A percentile compares a stretch with the other conserved stretches of the same genome.
Conservation (phyloP, 2,888 invertebrate genomes). For the Auanema freiburgensis region DNA sequence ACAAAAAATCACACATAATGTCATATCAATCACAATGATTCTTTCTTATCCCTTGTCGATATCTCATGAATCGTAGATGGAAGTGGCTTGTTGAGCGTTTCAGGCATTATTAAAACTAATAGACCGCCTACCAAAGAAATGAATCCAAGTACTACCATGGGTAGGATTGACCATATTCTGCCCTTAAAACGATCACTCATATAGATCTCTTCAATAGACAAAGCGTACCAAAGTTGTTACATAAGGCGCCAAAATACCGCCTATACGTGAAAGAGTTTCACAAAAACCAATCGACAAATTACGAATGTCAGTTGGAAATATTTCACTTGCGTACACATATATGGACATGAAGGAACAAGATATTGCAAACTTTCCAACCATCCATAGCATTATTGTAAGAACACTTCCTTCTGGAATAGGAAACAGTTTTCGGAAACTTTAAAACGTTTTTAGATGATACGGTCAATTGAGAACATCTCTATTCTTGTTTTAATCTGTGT, state of each 20-base stretch:
- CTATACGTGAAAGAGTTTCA: slow-evolving; percentile 19
- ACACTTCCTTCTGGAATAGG: no score
- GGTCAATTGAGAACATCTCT: no score
- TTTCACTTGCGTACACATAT: slow-evolving; percentile 46
- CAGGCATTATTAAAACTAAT: slow-evolving; percentile 18
- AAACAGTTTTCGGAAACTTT: no score
- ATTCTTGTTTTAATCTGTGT: no score
- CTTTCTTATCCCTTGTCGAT: background rate
- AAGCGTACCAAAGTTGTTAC: slow-evolving; percentile 21
- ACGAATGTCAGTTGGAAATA: slow-evolving; percentile 24
- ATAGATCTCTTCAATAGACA: background rate
- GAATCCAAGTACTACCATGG: slow-evolving; percentile 11
- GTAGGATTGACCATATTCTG: slow-evolving; percentile 9
- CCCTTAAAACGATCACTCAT: slow-evolving; percentile 9
- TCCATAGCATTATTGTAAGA: slow-evolving; percentile 25
- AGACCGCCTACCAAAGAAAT: slow-evolving; percentile 15
- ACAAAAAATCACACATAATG: background rate
- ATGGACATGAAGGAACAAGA: slow-evolving; percentile 43
- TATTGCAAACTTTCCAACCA: slow-evolving; percentile 48
- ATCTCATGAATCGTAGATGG: slow-evolving; percentile 1
- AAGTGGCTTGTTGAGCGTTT: slow-evolving; percentile 14
- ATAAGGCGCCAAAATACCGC: slow-evolving; percentile 27
- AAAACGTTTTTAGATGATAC: no score
- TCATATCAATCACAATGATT: background rate
- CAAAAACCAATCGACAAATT: slow-evolving; percentile 24